These are phyloP conservation scores for Papilio polyxenes DNA, from an alignment of 1,140 invertebrate species.

Conservation along the genomic window DNA sequence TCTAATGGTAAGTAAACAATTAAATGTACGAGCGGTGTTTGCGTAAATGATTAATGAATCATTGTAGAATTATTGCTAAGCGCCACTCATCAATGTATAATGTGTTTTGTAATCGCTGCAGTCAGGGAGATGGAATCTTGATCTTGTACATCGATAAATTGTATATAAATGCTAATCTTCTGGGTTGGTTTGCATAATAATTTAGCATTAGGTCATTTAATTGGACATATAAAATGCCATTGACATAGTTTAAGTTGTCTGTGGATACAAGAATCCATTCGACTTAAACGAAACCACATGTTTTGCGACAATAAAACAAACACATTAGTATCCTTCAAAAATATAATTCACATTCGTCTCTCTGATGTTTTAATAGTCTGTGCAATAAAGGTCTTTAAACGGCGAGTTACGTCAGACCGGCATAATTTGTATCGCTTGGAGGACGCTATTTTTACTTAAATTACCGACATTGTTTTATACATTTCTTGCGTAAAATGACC, in stretches of 20 bases:
- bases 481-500: not conserved
- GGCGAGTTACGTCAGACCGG: constrained; percentile 26
- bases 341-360: not conserved
- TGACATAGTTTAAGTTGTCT: constrained; percentile 4
- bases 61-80: not conserved
- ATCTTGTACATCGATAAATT: constrained; percentile 20
- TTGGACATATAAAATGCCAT: not conserved
- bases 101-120: constrained; percentile 17
- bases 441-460: constrained; percentile 10
- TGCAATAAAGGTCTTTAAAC: constrained; percentile 10
- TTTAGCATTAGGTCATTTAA: constrained; percentile 4
- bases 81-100: constrained; percentile 17
- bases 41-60: constrained; percentile 8
- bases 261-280: not conserved
- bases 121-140: constrained; percentile 34
- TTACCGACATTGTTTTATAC: not conserved
- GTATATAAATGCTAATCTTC: constrained; percentile 12
- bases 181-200: constrained; percentile 29
- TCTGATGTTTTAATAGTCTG: constrained; percentile 26
- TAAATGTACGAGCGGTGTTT: not conserved
- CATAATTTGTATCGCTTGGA: constrained; percentile 26
- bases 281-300: too few relatives aligned
- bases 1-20: not conserved
- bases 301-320: not conserved
- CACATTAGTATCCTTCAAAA: not conserved